A percentile compares a stretch with the other conserved stretches of the same genome.
These are phyloP conservation scores for Pentalonia nigronervosa DNA, from an alignment of 1,140 invertebrate species.

Conservation along the genomic window DNA sequence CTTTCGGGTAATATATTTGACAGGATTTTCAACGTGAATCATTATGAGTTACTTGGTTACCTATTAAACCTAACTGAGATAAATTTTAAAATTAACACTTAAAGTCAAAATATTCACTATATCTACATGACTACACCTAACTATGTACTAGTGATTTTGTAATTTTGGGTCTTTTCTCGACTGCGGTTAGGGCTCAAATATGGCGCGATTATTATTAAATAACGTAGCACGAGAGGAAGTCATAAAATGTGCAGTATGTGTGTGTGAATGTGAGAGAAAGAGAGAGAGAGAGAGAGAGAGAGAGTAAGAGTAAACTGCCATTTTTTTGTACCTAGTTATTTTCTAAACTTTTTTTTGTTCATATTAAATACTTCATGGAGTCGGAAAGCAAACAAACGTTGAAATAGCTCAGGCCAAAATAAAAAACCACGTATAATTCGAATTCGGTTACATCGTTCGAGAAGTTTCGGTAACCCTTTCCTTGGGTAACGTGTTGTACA, in stretches of 20 bases:
- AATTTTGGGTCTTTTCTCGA: background rate
- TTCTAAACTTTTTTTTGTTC: background rate
- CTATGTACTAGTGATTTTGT: background rate
- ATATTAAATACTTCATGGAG: background rate
- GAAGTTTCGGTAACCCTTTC: conserved; percentile 4
- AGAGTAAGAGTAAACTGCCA: too few species aligned
- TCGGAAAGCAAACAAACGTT: background rate
- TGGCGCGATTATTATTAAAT: background rate
- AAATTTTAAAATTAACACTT: background rate
- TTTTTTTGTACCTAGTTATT: background rate
- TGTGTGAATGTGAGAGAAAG: too few species aligned
- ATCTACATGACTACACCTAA: too few species aligned
- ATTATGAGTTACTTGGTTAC: background rate
- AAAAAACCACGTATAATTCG: background rate
- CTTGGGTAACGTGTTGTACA: background rate
- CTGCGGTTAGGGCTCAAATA: background rate
- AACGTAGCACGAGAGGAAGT: background rate
- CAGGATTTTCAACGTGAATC: too few species aligned
- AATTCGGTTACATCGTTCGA: background rate
- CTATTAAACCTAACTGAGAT: background rate
- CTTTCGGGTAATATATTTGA: background rate
- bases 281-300: too few species aligned
- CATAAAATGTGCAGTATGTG: background rate
- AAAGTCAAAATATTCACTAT: background rate
- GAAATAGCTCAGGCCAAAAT: background rate